Base-by-base conservation (phyloP, 2,113 vertebrate genomes). In the Atlantisia rogersi region DNA sequence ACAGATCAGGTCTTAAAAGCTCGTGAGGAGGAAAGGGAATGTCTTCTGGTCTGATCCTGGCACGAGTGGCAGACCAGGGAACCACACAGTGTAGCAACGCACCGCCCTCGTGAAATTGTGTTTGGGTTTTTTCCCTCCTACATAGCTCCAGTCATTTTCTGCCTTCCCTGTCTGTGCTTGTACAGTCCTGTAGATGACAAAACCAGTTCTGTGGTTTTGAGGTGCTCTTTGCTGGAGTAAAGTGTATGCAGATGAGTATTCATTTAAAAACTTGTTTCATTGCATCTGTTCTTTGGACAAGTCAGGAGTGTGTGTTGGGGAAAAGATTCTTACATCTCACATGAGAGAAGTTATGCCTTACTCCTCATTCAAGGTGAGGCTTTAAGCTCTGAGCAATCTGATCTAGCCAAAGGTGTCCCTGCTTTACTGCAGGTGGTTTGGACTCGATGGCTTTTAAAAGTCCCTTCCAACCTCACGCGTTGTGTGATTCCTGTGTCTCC, bases 151-250 rank as follows among this genome's bases (percentile, higher is more conserved):
- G 26, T 64, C 6, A 10, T 96, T 67, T 90, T 79, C 65, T 71
- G 21, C 52, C 32, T 83, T 86, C 64, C 1, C 2, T 81, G 88
- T 35, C 90, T 84, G 44, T 92, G 65, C 95, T 93, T 95, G 94
- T 73, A 86, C 52, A 53, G 2, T 92, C 83, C 80, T 92, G 91
- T 77, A 69, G 82, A 78, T 26, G 65, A 82, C 68, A 94, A 92
- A 96, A 93, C 95, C 92, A 88, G 90, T 88, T 93, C 53, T 92
- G 94, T 95, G 90, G 80, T 92, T 96, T 95, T 83, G 76, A 88
- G 87, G 59, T 82, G 71, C 65, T 88, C 56, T 59, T 93, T 88
- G 79, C 69, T 7, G 4, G 68, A 71, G 64, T 59, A 26, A 15
- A 53, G 60, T 40, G 29, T 73, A n/a, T 75, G 80, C 80, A 93